A percentile compares a stretch with the other conserved stretches of the same genome.
These are phyloP conservation scores for Globia sparganii DNA, from an alignment of 2,888 invertebrate genomes.

Conservation along the genomic window DNA sequence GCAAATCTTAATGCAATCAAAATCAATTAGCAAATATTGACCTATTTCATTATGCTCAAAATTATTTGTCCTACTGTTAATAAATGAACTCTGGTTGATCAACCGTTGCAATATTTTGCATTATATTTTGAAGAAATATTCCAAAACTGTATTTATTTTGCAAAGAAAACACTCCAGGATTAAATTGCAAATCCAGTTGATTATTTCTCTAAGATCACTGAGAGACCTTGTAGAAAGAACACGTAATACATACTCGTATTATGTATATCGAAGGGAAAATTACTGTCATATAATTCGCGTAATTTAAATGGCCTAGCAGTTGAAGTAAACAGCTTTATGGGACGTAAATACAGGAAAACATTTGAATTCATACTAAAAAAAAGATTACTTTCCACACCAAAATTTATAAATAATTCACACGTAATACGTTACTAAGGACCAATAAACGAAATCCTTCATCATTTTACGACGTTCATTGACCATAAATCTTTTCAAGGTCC, in stretches of 20 bases:
- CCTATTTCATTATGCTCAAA: not conserved
- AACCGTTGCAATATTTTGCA: no score
- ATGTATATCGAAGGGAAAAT: not conserved
- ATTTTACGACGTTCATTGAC: constrained; percentile 32
- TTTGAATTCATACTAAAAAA: not conserved
- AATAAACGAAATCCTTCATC: not conserved
- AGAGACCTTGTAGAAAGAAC: not conserved
- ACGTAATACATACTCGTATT: no score
- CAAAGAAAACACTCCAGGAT: not conserved
- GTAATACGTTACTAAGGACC: not conserved
- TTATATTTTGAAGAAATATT: no score
- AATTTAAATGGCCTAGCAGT: not conserved
- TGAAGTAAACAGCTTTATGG: constrained; percentile 1
- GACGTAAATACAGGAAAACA: not conserved
- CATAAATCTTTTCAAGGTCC: constrained; percentile 51
- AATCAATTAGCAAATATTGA: constrained; percentile 23
- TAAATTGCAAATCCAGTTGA: not conserved
- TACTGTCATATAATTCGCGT: not conserved
- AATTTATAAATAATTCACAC: not conserved
- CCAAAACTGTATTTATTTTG: no score
- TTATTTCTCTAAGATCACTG: not conserved
- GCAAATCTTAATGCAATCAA: constrained; percentile 18
- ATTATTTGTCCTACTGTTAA: not conserved
- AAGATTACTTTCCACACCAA: not conserved
- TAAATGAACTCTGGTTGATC: no score